A percentile compares a stretch with the other conserved stretches of the same genome.
Conservation (phyloP, 2,888 invertebrate genomes). For the Ypsolopha scabrella region DNA sequence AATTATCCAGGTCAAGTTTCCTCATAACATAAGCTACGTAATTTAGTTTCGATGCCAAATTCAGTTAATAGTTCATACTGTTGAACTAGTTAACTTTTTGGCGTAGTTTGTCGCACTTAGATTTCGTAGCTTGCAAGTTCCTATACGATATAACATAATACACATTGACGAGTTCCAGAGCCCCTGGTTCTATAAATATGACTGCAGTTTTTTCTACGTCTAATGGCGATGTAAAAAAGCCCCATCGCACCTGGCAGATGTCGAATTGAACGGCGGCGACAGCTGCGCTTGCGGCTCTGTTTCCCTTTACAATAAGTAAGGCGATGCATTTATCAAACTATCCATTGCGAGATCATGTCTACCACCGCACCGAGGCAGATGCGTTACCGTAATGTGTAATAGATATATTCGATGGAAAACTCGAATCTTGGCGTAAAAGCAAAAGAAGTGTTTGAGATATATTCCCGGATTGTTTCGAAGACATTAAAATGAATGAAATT, state of each 20-base stretch:
- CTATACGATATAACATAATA: no score
- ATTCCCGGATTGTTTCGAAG: background rate
- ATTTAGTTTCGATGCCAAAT: no score
- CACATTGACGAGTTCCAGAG: no score
- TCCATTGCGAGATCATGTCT: background rate
- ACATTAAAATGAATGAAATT: constrained; percentile 2
- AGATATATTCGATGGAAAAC: background rate
- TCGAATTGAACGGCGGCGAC: constrained; percentile 14
- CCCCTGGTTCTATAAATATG: background rate
- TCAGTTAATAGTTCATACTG: no score
- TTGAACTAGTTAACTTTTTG: no score
- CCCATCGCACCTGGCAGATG: constrained; percentile 23
- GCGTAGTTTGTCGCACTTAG: no score
- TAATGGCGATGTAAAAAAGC: constrained; percentile 4
- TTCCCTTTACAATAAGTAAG: constrained; percentile 11
- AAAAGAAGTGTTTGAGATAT: background rate
- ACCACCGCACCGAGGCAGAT: no score
- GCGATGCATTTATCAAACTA: constrained; percentile 2
- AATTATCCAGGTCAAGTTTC: no score
- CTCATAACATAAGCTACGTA: no score
- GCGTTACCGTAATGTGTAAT: no score
- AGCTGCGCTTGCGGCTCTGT: constrained; percentile 31
- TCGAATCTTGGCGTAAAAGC: background rate
- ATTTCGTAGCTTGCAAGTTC: no score
- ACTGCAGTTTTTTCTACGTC: constrained; percentile 1